Base-by-base conservation (phyloP, 2,797 vertebrate species). In the Pseudomugil gertrudae region DNA sequence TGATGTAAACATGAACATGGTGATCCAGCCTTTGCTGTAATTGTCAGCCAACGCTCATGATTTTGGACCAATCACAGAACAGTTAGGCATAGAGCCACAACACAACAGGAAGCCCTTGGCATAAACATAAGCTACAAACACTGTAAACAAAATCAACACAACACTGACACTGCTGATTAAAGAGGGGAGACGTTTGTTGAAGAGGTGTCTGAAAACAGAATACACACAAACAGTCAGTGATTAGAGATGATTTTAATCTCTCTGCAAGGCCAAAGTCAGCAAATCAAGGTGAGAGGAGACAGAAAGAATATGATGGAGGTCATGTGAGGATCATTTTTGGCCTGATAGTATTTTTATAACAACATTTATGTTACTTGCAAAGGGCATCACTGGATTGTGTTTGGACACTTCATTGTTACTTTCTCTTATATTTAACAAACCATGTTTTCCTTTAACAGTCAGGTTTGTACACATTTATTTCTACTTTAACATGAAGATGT, bases 101-200 rank as follows among this genome's bases (percentile, higher is more conserved):
- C 82, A 81, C 69, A 77, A 88, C 88, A 90, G 89, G 89, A 92
- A 92, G 81, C 60, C 65, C 13, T 17, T 56, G 80, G 75, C 79
- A 86, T 90, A 93, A 93, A 93, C 90, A 92, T 21, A 1, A 67
- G 76, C 65, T 68, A 58, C 48, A 76, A 78, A 84, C 78, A 65
- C 64, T 61, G 81, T 88, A 90, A 90, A 92, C 84, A 89, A 63
- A 79, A 32, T 53, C 67, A 50, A 65, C 45, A 71, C 38, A 67
- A 78, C 64, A 57, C 64, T 54, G 84, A 84, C 78, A 79, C 60
- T 19, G 64, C 85, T 90, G 90, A 92, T 90, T 90, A 89, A 74
- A 88, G 71, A 57, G 62, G 66, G 51, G 51, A 75, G 59, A 77
- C 35, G 63, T 83, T 80, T 78, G 68, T 66, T 62, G 73, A 66